Percentiles rank a stretch among this genome's conserved stretches.
Conservation (phyloP, 1,140 invertebrate species). For the Maniola jurtina region DNA sequence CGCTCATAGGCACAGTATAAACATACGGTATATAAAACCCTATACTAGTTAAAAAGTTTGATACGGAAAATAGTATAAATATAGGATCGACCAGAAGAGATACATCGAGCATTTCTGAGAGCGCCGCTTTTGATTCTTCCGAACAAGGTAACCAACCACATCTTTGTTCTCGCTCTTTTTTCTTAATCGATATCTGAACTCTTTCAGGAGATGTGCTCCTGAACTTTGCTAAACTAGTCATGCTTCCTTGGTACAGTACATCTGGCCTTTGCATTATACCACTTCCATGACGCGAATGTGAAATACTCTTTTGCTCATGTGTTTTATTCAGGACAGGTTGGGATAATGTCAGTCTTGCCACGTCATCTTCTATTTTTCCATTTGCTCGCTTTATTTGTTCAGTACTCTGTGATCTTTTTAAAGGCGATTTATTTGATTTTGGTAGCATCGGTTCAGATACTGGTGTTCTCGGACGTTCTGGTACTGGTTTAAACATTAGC, state of each 20-base stretch:
- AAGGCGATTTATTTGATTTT: conserved; percentile 62
- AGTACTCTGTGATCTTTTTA: conserved; percentile 78
- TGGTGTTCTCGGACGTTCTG: conserved; percentile 65
- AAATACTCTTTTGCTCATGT: conserved; percentile 52
- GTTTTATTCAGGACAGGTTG: conserved; percentile 81
- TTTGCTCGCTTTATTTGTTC: conserved; percentile 72
- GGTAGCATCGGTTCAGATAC: conserved; percentile 64
- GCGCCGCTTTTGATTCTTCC: conserved; percentile 82
- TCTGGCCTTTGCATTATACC: conserved; percentile 92
- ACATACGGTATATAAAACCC: conserved; percentile 98
- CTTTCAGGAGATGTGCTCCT: conserved; percentile 68
- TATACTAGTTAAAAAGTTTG: conserved; percentile 97
- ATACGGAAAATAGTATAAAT: conserved; percentile 94
- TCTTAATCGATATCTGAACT: conserved; percentile 42
- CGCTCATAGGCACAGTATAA: conserved; percentile 86
- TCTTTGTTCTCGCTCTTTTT: conserved; percentile 46
- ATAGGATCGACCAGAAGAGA: conserved; percentile 90
- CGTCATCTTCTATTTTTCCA: conserved; percentile 69
- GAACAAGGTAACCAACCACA: conserved; percentile 81
- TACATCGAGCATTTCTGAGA: conserved; percentile 92
- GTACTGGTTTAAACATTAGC: conserved; percentile 86
- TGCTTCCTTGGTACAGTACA: conserved; percentile 91
- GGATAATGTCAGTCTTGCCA: conserved; percentile 81
- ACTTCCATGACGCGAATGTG: conserved; percentile 76
- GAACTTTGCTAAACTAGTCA: conserved; percentile 77